phyloP scores from a whole-genome alignment of 1,140 invertebrate genomes.

The Asobara japonica region DNA sequence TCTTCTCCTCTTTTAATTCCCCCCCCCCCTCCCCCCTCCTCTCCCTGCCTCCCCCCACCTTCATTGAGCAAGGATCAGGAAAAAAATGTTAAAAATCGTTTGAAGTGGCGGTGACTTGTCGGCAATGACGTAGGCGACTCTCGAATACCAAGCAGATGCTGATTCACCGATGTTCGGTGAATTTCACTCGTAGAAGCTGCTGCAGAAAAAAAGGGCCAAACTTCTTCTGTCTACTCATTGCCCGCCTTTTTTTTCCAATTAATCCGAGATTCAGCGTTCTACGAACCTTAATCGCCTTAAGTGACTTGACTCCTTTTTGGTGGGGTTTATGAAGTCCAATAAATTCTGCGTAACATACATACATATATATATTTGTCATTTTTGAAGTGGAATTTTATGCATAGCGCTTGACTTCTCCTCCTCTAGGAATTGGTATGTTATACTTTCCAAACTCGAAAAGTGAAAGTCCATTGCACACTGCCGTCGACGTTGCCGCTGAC shows the following conservation, averaged over 20 bases:
- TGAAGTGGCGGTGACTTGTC: background rate
- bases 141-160: constrained; percentile 6
- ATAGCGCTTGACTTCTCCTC: too few species aligned
- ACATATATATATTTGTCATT: too few species aligned
- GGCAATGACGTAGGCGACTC: background rate
- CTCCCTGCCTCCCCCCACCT: too few species aligned
- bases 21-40: too few species aligned
- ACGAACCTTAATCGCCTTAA: background rate
- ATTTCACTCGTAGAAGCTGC: constrained; percentile 1
- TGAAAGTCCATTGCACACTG: too few species aligned
- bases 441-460: too few species aligned
- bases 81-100: background rate
- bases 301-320: constrained; percentile 6
- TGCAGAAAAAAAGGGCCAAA: background rate
- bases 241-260: background rate
- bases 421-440: too few species aligned
- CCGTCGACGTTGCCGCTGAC: too few species aligned
- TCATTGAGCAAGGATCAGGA: background rate
- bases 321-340: too few species aligned
- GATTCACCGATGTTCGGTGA: background rate
- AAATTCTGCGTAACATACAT: too few species aligned
- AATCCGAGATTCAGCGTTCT: background rate
- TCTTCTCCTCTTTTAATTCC: too few species aligned
- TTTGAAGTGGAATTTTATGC: too few species aligned
- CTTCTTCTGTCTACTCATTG: background rate